A percentile compares a stretch with the other conserved stretches of the same genome.
Evolutionary conservation across 2,113 vertebrate species (phyloP).

Genomic region (Aegithalos caudatus): DNA sequence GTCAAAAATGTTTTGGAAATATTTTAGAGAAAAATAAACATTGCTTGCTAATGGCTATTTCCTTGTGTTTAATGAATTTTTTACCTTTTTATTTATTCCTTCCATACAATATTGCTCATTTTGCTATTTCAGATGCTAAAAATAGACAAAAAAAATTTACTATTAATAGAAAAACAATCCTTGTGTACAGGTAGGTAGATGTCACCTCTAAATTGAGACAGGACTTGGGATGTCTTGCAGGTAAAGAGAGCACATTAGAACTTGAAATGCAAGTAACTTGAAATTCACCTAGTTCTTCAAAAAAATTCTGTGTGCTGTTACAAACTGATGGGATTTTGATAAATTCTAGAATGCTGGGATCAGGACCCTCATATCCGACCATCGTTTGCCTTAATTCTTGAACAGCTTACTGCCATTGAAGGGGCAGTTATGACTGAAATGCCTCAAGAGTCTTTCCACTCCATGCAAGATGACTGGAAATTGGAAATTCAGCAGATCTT

Average conservation of each 20-base stretch:
- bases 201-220: not conserved
- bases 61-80: not conserved
- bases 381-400: conserved; percentile 91
- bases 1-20: not conserved
- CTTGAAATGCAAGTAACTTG: not conserved
- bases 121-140: not conserved
- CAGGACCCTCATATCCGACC: conserved; percentile 94
- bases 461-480: conserved; percentile 99
- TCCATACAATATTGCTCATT: not conserved
- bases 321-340: conserved; percentile 41
- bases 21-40: not conserved
- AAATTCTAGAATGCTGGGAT: conserved; percentile 90
- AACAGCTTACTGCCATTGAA: conserved; percentile 91
- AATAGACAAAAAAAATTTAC: not conserved
- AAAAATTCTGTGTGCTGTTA: not conserved
- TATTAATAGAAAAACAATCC: not conserved
- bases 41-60: not conserved
- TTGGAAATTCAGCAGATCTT: conserved; percentile 98
- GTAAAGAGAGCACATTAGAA: not conserved
- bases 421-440: conserved; percentile 90
- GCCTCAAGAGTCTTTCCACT: conserved; percentile 96
- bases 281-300: not conserved
- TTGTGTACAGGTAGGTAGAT: not conserved
- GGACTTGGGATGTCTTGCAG: not conserved
- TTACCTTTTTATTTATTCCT: not conserved